Evolutionary conservation across 1,140 invertebrate species (phyloP).

Genomic region (Cotesia vestalis): DNA sequence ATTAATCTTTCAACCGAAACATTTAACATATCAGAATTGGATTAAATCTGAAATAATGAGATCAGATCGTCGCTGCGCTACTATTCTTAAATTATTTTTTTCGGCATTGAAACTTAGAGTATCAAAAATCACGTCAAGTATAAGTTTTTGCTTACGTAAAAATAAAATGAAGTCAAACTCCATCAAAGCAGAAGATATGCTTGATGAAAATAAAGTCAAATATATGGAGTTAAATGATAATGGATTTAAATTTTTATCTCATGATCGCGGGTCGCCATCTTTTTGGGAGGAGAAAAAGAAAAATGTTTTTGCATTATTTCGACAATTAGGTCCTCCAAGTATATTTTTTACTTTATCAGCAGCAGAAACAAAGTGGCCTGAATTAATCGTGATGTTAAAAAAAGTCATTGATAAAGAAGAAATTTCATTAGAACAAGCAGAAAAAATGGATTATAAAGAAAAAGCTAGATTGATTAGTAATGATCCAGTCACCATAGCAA

Average conservation of each 20-base stretch:
- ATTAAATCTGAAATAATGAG: constrained; percentile 12
- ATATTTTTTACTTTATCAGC: constrained; percentile 8
- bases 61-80: not conserved
- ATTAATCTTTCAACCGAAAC: not conserved
- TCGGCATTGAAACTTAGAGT: not conserved
- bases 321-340: not conserved
- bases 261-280: constrained; percentile 9
- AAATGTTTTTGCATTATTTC: constrained; percentile 4
- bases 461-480: not conserved
- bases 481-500: not conserved
- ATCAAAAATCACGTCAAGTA: not conserved
- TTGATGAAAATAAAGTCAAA: not conserved
- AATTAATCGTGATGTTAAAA: not conserved
- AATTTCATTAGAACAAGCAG: not conserved
- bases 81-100: constrained; percentile 9
- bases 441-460: not conserved
- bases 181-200: constrained; percentile 3
- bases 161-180: not conserved
- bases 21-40: constrained; percentile 12
- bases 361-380: constrained; percentile 11
- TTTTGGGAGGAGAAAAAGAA: constrained; percentile 10
- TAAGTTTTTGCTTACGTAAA: constrained; percentile 10
- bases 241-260: constrained; percentile 10
- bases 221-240: not conserved
- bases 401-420: not conserved